Evolutionary conservation across 2,797 vertebrate genomes (phyloP).

Genomic region (Chromis chromis): DNA sequence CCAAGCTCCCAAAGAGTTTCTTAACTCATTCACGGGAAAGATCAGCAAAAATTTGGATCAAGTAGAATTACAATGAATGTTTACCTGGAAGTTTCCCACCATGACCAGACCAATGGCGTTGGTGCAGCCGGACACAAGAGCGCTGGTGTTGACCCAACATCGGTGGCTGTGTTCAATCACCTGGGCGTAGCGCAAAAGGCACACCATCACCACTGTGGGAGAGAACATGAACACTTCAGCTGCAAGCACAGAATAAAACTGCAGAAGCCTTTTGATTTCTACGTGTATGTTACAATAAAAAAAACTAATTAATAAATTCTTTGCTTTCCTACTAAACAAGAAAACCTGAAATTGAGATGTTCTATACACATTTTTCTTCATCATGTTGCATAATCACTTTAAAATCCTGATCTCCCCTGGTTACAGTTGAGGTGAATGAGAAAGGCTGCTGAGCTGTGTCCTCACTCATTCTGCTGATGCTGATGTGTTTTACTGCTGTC

Average conservation of each 20-base stretch:
- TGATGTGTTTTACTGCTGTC: constrained; percentile 1
- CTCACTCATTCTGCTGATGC: constrained; percentile 11
- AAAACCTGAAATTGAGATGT: not conserved
- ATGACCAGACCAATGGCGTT: constrained; percentile 91
- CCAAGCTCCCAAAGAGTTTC: not conserved
- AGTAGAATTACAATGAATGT: not conserved
- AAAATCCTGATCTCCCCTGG: not conserved
- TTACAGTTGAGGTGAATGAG: not conserved
- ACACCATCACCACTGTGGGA: constrained; percentile 90
- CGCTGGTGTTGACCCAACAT: constrained; percentile 92
- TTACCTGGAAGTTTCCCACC: constrained; percentile 95
- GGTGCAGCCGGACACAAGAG: constrained; percentile 90
- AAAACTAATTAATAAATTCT: not conserved
- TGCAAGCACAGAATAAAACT: not conserved
- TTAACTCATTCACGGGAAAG: not conserved
- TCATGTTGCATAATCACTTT: not conserved
- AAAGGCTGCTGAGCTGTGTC: not conserved
- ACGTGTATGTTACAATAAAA: not conserved
- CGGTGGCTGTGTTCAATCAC: constrained; percentile 91
- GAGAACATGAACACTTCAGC: not conserved
- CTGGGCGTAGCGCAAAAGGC: constrained; percentile 92
- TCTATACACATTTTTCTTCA: not conserved
- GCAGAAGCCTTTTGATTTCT: not conserved
- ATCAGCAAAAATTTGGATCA: not conserved
- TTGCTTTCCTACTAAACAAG: not conserved